phyloP scores from a whole-genome alignment of 2,797 vertebrate genomes.

The Gallinago stenura region DNA sequence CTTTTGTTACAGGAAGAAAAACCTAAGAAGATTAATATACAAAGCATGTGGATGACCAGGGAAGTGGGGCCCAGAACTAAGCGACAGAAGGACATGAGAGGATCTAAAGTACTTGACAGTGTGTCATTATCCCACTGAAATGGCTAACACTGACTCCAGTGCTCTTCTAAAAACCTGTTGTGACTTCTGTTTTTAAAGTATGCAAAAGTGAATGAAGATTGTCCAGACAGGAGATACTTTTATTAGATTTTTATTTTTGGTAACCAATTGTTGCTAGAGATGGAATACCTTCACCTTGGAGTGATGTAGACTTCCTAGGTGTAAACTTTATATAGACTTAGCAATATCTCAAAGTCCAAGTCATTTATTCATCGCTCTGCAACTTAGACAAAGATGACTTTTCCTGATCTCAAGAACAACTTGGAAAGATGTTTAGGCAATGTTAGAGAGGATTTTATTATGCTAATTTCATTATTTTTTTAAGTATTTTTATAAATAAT shows the following conservation, averaged over 20 bases:
- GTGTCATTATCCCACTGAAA: neutral
- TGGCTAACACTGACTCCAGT: neutral
- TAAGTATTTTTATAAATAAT: neutral
- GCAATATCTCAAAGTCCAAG: neutral
- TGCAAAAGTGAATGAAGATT: neutral
- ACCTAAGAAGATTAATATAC: neutral
- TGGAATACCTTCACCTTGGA: neutral
- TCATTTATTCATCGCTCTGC: neutral
- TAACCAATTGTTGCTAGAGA: neutral
- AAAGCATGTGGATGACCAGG: neutral
- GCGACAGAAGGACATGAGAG: neutral
- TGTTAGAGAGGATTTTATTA: neutral
- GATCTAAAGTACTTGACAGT: neutral
- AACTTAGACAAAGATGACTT: neutral
- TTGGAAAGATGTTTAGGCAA: neutral
- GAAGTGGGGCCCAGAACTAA: neutral
- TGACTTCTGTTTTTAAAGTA: neutral
- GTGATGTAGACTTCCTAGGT: neutral
- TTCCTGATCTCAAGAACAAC: neutral
- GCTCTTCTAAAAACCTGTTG: neutral
- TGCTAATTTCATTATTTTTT: neutral
- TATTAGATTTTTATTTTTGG: neutral
- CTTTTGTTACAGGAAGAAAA: neutral
- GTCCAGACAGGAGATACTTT: neutral
- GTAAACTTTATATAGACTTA: neutral